Conservation (phyloP, 2,113 vertebrate genomes). For the Tamias sibiricus region DNA sequence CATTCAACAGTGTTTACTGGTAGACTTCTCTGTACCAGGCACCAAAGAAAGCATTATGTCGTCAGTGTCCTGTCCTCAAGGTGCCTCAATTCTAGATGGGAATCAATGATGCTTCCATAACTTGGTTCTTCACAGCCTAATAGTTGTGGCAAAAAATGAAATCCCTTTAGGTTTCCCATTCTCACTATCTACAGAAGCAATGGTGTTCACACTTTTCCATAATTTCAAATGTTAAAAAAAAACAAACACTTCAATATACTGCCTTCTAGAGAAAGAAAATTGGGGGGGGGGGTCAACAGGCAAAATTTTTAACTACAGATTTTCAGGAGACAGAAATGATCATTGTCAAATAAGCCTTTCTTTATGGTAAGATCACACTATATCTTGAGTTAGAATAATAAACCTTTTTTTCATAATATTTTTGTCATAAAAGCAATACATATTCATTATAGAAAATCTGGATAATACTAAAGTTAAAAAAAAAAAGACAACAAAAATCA, state of each 20-base stretch:
- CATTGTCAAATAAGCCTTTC: neutral
- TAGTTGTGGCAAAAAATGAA: neutral
- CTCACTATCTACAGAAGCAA: neutral
- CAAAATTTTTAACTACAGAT: neutral
- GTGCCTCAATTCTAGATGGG: neutral
- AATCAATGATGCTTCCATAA: neutral
- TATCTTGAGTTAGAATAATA: neutral
- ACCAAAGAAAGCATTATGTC: neutral
- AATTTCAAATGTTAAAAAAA: neutral
- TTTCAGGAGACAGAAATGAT: conserved; percentile 25
- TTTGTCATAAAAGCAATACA: conserved; percentile 19
- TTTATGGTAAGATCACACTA: neutral
- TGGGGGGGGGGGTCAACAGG: neutral
- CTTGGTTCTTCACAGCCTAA: neutral
- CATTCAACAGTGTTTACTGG: neutral
- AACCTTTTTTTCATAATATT: neutral
- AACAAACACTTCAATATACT: neutral
- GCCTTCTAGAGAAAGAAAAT: neutral
- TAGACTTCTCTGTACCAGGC: neutral
- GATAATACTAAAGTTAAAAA: neutral
- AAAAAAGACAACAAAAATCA: conserved; percentile 8
- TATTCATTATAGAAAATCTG: neutral
- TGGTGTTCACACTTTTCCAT: neutral
- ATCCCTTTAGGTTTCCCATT: neutral
- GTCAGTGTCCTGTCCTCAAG: neutral